Conservation (phyloP, 2,113 vertebrate genomes). For the Sclerurus mexicanus region DNA sequence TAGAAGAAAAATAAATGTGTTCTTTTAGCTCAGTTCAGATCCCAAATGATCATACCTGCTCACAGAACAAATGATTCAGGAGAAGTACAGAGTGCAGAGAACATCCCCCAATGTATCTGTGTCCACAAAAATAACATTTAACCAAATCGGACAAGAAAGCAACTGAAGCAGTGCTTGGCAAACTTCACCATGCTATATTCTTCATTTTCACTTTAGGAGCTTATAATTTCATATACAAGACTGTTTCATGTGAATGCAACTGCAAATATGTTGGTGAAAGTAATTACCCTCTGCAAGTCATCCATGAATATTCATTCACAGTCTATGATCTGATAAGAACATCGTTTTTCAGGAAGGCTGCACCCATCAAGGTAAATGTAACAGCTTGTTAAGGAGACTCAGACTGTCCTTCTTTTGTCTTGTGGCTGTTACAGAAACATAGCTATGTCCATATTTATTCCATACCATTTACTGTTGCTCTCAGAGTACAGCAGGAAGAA, state of each 20-base stretch:
- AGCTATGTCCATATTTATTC: background rate
- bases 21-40: background rate
- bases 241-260: background rate
- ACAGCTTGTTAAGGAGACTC: background rate
- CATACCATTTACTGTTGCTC: background rate
- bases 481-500: background rate
- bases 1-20: background rate
- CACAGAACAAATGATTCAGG: background rate
- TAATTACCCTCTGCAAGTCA: background rate
- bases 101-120: background rate
- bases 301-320: background rate
- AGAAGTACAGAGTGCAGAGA: background rate
- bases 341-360: background rate
- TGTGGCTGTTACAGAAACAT: background rate
- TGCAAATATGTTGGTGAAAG: background rate
- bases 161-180: background rate
- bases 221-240: background rate
- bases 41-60: background rate
- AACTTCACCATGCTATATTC: background rate
- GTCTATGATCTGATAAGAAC: background rate
- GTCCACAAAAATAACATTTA: background rate
- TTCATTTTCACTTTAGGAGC: background rate
- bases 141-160: background rate
- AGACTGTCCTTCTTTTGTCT: background rate
- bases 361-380: background rate